phyloP scores from a whole-genome alignment of 2,797 vertebrate species.

The Pteronotus mesoamericanus region DNA sequence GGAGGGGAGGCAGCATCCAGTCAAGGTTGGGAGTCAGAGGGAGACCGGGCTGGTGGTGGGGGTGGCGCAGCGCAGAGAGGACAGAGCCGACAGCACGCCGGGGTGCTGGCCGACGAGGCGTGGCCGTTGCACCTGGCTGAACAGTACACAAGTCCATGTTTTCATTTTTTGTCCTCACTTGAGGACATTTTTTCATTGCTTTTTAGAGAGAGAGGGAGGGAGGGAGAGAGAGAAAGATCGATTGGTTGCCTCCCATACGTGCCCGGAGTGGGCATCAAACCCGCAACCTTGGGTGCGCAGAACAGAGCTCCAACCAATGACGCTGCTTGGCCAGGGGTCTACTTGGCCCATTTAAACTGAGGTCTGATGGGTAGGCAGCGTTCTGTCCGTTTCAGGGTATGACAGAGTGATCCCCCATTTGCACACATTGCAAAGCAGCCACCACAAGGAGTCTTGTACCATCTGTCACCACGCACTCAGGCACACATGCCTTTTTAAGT shows the following conservation, averaged over 20 bases:
- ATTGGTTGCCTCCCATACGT: too few species aligned
- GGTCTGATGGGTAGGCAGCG: not conserved
- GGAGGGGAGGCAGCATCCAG: too few species aligned
- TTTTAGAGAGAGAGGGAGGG: not conserved
- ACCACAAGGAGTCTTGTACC: not conserved
- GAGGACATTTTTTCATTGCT: not conserved
- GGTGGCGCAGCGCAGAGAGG: rapidly evolving
- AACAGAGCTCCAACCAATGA: too few species aligned
- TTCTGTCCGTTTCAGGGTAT: not conserved
- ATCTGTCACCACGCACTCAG: rapidly evolving
- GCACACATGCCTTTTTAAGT: rapidly evolving
- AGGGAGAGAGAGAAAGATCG: not conserved
- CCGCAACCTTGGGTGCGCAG: too few species aligned
- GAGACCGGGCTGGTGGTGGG: not conserved
- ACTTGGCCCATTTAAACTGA: not conserved
- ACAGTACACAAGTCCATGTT: rapidly evolving
- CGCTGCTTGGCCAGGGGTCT: too few species aligned
- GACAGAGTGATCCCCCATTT: too few species aligned
- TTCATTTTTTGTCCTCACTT: not conserved
- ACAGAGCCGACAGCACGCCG: rapidly evolving
- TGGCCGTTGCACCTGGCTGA: not conserved
- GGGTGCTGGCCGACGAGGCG: rapidly evolving
- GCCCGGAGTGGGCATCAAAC: not conserved
- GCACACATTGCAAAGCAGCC: not conserved
- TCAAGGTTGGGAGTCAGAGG: rapidly evolving